phyloP scores from a whole-genome alignment of 2,113 vertebrate species.

The Himantopus leucocephalus region DNA sequence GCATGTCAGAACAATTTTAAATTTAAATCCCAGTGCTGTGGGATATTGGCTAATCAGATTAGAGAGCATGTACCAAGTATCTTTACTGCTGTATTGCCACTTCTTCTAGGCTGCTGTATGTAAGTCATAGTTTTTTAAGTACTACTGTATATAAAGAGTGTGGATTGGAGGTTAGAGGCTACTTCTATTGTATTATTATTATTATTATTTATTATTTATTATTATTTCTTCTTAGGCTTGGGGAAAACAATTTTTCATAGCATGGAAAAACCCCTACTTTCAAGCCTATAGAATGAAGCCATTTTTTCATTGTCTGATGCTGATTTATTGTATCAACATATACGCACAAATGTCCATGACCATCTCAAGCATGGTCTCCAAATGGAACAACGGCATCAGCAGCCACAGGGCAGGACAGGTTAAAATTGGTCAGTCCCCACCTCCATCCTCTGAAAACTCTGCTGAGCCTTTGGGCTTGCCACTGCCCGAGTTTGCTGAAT shows the following conservation, averaged over 20 bases:
- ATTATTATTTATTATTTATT: background rate
- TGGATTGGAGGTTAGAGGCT: background rate
- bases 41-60: constrained; percentile 18
- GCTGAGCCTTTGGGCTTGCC: background rate
- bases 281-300: background rate
- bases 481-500: rapidly evolving
- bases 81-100: background rate
- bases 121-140: background rate
- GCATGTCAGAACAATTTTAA: constrained; percentile 24
- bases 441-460: background rate
- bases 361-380: background rate
- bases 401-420: background rate
- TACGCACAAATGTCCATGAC: background rate
- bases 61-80: background rate
- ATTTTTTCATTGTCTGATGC: background rate
- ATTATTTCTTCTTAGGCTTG: background rate
- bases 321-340: background rate
- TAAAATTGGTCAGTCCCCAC: background rate
- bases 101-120: background rate
- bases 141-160: background rate
- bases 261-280: rapidly evolving
- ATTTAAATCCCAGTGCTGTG: background rate
- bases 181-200: background rate
- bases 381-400: background rate
- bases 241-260: background rate